Percentiles rank a stretch among this genome's conserved stretches.
Evolutionary conservation across 2,888 invertebrate genomes (phyloP).

Genomic region (Athalia cordata): DNA sequence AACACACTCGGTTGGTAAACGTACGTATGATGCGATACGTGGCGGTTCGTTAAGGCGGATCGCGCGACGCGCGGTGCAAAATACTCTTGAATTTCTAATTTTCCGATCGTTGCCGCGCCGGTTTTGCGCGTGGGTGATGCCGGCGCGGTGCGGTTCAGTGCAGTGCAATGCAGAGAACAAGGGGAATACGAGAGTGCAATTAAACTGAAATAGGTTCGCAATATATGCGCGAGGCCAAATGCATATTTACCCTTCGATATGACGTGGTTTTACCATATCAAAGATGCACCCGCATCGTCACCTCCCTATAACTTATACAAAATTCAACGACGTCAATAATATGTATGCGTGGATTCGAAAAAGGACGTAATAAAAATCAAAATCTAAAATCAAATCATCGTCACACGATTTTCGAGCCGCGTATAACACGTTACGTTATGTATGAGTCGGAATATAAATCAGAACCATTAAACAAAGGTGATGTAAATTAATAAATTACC

Average conservation of each 20-base stretch:
- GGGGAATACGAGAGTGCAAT: constrained; percentile 71
- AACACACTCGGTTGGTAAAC: neutral
- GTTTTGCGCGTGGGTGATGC: neutral
- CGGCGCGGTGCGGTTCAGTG: neutral
- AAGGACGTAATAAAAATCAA: neutral
- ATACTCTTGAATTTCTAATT: constrained; percentile 42
- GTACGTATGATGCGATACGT: neutral
- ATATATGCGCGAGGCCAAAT: constrained; percentile 65
- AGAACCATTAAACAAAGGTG: too few relatives aligned
- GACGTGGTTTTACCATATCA: constrained; percentile 70
- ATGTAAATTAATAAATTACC: too few relatives aligned
- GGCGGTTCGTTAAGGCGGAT: constrained; percentile 34
- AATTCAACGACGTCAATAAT: neutral
- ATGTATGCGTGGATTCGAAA: too few relatives aligned
- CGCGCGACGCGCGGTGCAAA: constrained; percentile 10
- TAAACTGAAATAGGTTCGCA: constrained; percentile 63
- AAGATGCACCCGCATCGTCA: constrained; percentile 56
- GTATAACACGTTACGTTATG: too few relatives aligned
- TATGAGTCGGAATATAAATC: neutral
- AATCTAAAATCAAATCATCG: neutral
- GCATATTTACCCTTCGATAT: constrained; percentile 68
- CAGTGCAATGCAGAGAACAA: constrained; percentile 22
- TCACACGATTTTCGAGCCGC: too few relatives aligned
- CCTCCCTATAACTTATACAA: neutral
- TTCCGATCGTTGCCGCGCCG: neutral